phyloP scores from a whole-genome alignment of 2,113 vertebrate species.

The Cebus imitator region DNA sequence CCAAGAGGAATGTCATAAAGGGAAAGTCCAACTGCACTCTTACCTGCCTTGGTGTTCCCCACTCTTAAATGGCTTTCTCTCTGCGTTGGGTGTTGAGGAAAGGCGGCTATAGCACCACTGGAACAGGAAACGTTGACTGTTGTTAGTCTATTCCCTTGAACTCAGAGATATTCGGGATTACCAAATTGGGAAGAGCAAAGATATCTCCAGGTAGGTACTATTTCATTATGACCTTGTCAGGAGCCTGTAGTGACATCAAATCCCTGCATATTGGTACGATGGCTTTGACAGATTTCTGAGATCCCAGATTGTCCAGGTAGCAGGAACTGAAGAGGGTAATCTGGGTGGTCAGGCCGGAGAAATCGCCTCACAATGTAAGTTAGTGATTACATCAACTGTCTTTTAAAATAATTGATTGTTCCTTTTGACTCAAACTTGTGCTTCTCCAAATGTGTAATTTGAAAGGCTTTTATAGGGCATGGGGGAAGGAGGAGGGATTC shows the following conservation, averaged over 20 bases:
- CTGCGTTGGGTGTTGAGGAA: neutral
- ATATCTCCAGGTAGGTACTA: neutral
- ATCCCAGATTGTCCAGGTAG: neutral
- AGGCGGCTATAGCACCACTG: neutral
- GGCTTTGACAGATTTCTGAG: neutral
- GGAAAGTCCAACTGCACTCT: constrained; percentile 51
- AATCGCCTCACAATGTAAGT: neutral
- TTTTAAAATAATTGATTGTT: neutral
- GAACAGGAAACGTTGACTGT: neutral
- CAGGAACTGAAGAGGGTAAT: neutral
- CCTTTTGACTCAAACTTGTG: neutral
- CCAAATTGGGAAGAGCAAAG: neutral
- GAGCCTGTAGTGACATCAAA: neutral
- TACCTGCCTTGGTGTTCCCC: neutral
- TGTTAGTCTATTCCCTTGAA: neutral
- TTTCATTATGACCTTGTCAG: neutral
- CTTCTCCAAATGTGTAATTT: neutral
- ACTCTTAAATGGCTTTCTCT: neutral
- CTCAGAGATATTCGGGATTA: neutral
- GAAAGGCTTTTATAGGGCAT: neutral
- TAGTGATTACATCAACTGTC: neutral
- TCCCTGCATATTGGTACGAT: neutral
- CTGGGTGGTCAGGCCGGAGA: neutral
- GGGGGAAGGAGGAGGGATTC: neutral
- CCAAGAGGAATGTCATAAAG: constrained; percentile 54